Evolutionary conservation across 2,888 invertebrate genomes (phyloP), one percentile per base, ranked within the genome.

Genomic region (Heliconius cydno): DNA sequence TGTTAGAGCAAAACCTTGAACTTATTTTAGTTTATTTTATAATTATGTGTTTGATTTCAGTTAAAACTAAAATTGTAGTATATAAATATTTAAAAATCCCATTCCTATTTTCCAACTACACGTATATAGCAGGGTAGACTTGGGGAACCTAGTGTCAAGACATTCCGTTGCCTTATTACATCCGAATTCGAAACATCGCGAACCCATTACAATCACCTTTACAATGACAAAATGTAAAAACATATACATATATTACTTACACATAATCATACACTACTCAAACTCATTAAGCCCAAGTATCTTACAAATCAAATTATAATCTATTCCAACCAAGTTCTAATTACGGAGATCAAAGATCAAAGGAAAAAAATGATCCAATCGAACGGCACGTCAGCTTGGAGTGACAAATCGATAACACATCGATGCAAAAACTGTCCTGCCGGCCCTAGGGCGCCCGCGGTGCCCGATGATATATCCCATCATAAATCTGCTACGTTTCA

Each of bases 401-500:
- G 72, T 80, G 77, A 80, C 74, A 76, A 76, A 82, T 82, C 82
- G 79, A 79, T 82, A 82, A 65, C 79, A 79, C 79, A 79, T 79
- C 68, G 76, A 72, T 80, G 73, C 76, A 77, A 81, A 81, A 81
- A 81, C 72, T 78, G 74, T 82, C 79, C 76, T 81, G 77, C 71
- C 76, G 75, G 76, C 76, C 73, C 63, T 66, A 76, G 75, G 70
- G 79, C 77, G 74, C 28, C 30, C 41, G 12, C 28, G 82, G 82
- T 81, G 83, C 84, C 71, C 70, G 88, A 93, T 93, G 92, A 93
- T 90, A 91, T 92, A 92, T 92, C 87, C 88, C 85, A 87, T 86
- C 88, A 91, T 93, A 93, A 93, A 93, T 93, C 92, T 92, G 90
- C 86, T 87, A 85, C 83, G 85, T 85, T 87, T 88, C 88, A 86